phyloP scores from a whole-genome alignment of 2,797 vertebrate species.

The Bradypus variegatus region DNA sequence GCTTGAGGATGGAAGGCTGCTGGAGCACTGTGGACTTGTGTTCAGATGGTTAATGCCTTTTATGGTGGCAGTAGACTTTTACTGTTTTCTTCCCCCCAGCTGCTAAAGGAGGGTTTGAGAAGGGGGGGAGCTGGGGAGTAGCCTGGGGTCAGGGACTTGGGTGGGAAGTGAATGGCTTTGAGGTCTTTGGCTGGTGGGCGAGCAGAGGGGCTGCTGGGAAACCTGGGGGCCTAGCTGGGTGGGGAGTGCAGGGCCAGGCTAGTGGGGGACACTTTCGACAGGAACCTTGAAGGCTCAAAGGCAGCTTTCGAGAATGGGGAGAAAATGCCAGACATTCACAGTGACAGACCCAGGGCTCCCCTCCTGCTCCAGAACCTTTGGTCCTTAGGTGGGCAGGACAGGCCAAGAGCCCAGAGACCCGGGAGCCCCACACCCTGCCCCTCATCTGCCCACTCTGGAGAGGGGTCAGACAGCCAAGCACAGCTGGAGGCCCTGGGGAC shows the following conservation, averaged over 20 bases:
- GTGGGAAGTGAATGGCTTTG: not conserved
- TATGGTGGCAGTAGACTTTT: constrained; percentile 74
- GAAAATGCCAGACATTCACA: not conserved
- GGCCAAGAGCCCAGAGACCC: not conserved
- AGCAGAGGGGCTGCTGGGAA: not conserved
- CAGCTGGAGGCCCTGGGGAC: not conserved
- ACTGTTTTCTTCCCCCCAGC: constrained; percentile 72
- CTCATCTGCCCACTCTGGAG: not conserved
- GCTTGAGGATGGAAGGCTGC: constrained; percentile 75
- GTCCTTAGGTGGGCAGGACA: not conserved
- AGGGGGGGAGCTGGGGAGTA: not conserved
- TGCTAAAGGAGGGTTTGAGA: constrained; percentile 41
- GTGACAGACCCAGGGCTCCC: not conserved
- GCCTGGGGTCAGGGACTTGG: not conserved
- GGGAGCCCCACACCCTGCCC: not conserved
- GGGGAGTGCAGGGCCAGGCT: not conserved
- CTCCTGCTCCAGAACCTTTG: not conserved
- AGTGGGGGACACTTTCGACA: not conserved
- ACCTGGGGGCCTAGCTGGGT: not conserved
- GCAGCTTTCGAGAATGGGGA: not conserved
- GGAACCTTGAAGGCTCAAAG: not conserved
- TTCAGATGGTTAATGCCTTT: constrained; percentile 77
- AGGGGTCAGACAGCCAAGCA: not conserved
- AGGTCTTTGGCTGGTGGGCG: not conserved
- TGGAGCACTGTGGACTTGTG: constrained; percentile 68